A percentile compares a stretch with the other conserved stretches of the same genome.
Conservation (phyloP, 1,140 invertebrate species). For the Episyrphus balteatus region DNA sequence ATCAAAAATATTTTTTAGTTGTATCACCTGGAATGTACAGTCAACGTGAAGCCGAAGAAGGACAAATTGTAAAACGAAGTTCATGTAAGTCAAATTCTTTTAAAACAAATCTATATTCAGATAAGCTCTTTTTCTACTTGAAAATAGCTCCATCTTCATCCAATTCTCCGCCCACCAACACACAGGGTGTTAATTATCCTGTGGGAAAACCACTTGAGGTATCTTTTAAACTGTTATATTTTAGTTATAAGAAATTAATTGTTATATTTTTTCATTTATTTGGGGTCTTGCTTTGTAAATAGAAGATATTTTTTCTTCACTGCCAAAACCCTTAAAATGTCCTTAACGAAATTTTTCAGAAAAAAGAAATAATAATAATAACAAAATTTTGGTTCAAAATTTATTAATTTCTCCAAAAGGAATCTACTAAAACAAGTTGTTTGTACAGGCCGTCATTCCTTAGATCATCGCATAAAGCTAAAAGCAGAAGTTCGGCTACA, state of each 20-base stretch:
- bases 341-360: too few relatives aligned
- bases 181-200: constrained; percentile 49
- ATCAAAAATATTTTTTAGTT: constrained; percentile 11
- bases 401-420: too few relatives aligned
- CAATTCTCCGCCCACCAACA: too few relatives aligned
- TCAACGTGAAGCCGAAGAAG: constrained; percentile 43
- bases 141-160: neutral
- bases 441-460: neutral
- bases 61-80: constrained; percentile 21
- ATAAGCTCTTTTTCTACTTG: neutral
- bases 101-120: neutral
- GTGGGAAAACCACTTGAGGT: constrained; percentile 73
- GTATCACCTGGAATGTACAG: constrained; percentile 14
- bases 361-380: too few relatives aligned
- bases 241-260: neutral
- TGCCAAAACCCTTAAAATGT: neutral
- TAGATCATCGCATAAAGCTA: neutral
- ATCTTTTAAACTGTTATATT: constrained; percentile 12
- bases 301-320: neutral
- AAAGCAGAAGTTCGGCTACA: too few relatives aligned
- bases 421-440: neutral
- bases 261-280: neutral
- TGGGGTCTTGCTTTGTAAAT: neutral
- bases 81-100: neutral
- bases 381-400: too few relatives aligned